Evolutionary conservation across 2,888 invertebrate genomes (phyloP).

Genomic region (Dexiosoma caninum): DNA sequence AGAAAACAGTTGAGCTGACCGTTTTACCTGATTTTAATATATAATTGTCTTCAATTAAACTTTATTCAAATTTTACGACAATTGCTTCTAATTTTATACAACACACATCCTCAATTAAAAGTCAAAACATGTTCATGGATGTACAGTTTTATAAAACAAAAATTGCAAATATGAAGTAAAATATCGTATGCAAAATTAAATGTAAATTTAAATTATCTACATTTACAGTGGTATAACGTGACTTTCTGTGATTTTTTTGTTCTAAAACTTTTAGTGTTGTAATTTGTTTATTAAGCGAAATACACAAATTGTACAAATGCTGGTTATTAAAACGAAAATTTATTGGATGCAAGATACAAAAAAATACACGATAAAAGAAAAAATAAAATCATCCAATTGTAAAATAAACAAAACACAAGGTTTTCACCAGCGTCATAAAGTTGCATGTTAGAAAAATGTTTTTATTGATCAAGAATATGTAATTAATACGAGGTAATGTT

Average conservation of each 20-base stretch:
- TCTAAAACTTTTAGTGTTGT: constrained; percentile 33
- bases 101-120: constrained; percentile 62
- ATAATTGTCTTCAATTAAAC: constrained; percentile 59
- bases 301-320: constrained; percentile 31
- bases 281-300: constrained; percentile 60
- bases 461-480: constrained; percentile 43
- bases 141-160: background rate
- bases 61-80: constrained; percentile 62
- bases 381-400: background rate
- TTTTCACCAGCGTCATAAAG: constrained; percentile 48
- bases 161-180: background rate
- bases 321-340: constrained; percentile 58
- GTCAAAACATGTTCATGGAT: background rate
- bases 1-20: background rate
- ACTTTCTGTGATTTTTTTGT: background rate
- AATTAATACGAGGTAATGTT: constrained; percentile 56
- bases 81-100: constrained; percentile 53
- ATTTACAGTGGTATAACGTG: constrained; percentile 44
- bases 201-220: constrained; percentile 56
- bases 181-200: constrained; percentile 48
- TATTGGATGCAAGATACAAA: constrained; percentile 42
- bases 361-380: constrained; percentile 15
- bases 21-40: constrained; percentile 53
- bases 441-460: background rate
- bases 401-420: constrained; percentile 44